Evolutionary conservation across 2,888 invertebrate genomes (phyloP).

Genomic region (Lochmaea capreae): DNA sequence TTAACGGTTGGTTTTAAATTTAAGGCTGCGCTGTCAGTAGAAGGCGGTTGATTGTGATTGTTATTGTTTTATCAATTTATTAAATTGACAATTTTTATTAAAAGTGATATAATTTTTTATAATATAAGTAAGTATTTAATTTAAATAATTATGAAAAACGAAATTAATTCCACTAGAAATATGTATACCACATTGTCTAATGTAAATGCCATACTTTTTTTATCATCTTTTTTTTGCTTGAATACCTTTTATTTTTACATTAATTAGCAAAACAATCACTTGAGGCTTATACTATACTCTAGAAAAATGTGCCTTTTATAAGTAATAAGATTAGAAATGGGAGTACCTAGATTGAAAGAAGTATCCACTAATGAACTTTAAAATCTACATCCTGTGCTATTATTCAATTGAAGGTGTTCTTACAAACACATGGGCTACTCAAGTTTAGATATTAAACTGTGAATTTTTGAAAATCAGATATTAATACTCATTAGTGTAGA

Average conservation of each 20-base stretch:
- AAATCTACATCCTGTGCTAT: no score
- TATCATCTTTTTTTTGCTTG: not conserved
- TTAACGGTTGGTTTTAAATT: constrained; percentile 12
- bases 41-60: constrained; percentile 12
- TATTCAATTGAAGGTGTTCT: no score
- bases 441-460: no score
- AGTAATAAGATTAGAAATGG: no score
- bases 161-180: not conserved
- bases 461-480: no score
- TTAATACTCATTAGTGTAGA: no score
- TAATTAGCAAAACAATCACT: not conserved
- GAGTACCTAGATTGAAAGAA: no score
- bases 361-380: no score
- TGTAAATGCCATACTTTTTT: not conserved
- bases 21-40: constrained; percentile 1
- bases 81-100: constrained; percentile 25
- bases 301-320: no score
- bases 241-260: not conserved
- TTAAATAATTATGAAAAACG: not conserved
- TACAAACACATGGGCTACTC: no score
- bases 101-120: constrained; percentile 7
- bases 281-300: not conserved
- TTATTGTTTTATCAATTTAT: constrained; percentile 15
- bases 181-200: not conserved
- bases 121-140: constrained; percentile 1